Percentiles rank a stretch among this genome's conserved stretches.
Evolutionary conservation across 2,113 vertebrate genomes (phyloP).

Genomic region (Delphinapterus leucas): DNA sequence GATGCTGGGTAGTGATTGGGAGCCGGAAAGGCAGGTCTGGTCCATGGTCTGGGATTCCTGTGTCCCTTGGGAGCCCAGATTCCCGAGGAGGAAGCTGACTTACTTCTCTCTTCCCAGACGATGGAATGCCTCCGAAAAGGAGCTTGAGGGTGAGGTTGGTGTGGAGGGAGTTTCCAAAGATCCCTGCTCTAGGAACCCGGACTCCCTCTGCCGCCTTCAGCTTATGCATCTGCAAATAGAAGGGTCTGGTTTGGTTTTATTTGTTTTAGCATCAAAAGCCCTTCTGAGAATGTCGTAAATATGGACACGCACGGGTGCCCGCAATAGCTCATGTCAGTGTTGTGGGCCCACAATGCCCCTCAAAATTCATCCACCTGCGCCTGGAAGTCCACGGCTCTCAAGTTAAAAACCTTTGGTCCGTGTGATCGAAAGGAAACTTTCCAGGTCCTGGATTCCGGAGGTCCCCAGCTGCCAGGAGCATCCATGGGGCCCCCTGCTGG

Average conservation of each 20-base stretch:
- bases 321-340: rapidly evolving
- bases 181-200: rapidly evolving
- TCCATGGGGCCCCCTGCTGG: background rate
- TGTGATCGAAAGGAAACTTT: background rate
- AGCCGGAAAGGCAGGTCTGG: rapidly evolving
- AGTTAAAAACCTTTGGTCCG: background rate
- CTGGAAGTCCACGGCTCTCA: background rate
- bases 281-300: background rate
- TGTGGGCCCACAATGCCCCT: background rate
- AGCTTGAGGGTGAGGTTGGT: background rate
- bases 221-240: background rate
- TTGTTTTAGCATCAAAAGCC: background rate
- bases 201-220: background rate
- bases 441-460: background rate
- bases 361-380: background rate
- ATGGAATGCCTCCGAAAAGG: background rate
- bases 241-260: background rate
- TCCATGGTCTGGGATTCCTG: background rate
- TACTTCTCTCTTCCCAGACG: background rate
- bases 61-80: background rate
- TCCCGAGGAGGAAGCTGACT: background rate
- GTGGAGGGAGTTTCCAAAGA: background rate
- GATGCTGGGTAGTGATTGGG: rapidly evolving
- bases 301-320: rapidly evolving
- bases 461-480: background rate